These are phyloP conservation scores for Menura novaehollandiae DNA, from an alignment of 2,113 vertebrate species.

Conservation along the genomic window DNA sequence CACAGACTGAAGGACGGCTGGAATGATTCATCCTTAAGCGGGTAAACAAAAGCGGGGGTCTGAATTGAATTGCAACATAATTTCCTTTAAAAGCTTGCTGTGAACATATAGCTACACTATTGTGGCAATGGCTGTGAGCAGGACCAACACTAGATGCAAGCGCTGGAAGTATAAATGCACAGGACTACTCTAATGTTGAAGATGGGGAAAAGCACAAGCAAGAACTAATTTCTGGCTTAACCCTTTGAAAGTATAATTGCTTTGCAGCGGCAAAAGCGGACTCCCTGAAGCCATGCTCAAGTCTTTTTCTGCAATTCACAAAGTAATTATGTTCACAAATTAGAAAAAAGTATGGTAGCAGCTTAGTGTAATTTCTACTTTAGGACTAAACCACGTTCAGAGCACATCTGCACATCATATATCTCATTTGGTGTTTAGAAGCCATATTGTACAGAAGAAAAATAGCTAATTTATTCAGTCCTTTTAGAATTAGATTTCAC, in stretches of 20 bases:
- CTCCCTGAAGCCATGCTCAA: not conserved
- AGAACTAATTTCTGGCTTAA: not conserved
- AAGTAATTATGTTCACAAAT: not conserved
- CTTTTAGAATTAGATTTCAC: not conserved
- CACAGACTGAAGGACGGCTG: not conserved
- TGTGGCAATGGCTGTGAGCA: not conserved
- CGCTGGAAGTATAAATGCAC: not conserved
- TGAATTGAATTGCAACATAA: not conserved
- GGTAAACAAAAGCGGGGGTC: not conserved
- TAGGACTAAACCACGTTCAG: not conserved
- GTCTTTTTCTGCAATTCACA: not conserved
- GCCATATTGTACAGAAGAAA: not conserved
- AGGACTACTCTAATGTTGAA: not conserved
- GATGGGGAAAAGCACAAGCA: not conserved
- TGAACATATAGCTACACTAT: not conserved
- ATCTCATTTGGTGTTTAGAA: not conserved
- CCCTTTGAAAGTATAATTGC: not conserved
- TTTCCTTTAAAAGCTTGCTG: not conserved
- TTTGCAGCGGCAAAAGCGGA: not conserved
- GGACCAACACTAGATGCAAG: rapidly evolving
- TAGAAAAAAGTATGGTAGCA: not conserved
- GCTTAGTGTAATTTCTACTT: not conserved
- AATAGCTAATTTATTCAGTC: not conserved
- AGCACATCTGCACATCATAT: not conserved
- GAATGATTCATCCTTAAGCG: not conserved